Evolutionary conservation across 2,113 vertebrate species (phyloP), one percentile per base, ranked within the genome.

Genomic region (Podocnemis expansa): DNA sequence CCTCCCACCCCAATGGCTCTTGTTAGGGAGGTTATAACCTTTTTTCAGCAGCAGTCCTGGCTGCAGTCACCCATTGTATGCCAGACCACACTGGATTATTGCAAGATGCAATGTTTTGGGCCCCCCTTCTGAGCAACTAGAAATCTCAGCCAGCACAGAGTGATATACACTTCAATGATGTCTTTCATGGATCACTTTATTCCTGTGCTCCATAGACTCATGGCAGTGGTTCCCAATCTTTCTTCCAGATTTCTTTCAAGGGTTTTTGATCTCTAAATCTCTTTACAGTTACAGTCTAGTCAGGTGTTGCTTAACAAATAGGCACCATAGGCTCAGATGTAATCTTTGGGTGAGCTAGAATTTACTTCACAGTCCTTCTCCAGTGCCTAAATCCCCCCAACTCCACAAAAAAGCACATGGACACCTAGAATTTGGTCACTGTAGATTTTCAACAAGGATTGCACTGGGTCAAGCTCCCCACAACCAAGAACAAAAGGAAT

Each of bases 141-240:
- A 38, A 29, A 1, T 3, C 43, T 5, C 25, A 67, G 24, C 3
- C 31, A 4, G 45, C 16, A 41, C 49, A 56, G 60, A 80, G 1
- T 29, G 0, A 54, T 10, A 0, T 17, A 45, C 11, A 75, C 2
- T 0, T 0, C 2, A 2, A 49, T 0, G 1, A 3, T 29, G 27
- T 67, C 58, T 84, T 45, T 29, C 22, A 21, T 73, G 63, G 55
- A 5, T 0, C 0, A 0, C 52, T 41, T 43, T 31, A 1, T n/a
- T 84, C 78, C 52, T 82, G 47, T 49, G 22, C 91, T 88, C 52
- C 78, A 14, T 67, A 8, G 6, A 31, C 78, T 34, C 0, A 0
- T 83, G 58, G 54, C n/a, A 3, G 1, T 43, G 10, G 83, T 56
- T 52, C 10, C 56, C 14, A 31, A 0, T 2, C 3, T 11, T 84